Evolutionary conservation across 2,888 invertebrate genomes (phyloP), one percentile per base, ranked within the genome.

Genomic region (Mesorhabditis belari): DNA sequence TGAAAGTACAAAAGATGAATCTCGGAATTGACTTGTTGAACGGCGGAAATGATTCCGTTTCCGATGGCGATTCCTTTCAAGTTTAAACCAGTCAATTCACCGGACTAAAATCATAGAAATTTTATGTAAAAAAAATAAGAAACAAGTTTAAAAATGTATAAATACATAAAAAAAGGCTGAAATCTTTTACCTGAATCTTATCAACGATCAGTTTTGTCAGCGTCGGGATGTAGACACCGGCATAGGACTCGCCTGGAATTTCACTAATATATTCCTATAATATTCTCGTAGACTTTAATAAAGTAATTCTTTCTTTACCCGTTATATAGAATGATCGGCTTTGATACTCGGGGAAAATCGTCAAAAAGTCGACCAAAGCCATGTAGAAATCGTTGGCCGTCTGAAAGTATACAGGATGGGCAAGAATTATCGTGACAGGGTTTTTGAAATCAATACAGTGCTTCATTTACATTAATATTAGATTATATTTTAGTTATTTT

Each of bases 321-420:
- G 69, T 69, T 4, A 69, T 65, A 17, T 80, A 85, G 71, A 85
- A 84, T 35, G 82, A 82, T 65, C 82, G 81, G 9, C 70, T 67
- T n/a, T 66, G 70, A 64, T 80, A 84, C 65, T 84, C 81, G 6
- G 84, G 83, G 69, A 80, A 85, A 60, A 82, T 81, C n/a, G 66
- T 64, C 55, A 84, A 81, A 76, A 84, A 85, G 64, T 81, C 74
- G 60, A 82, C 77, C 28, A 85, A 61, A 3, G 85, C 85, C 4
- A 79, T 67, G 64, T 80, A 80, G 66, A 84, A 84, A 66, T 83
- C 82, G 24, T 67, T 57, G 6, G 84, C 80, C 25, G 81, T 81
- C 81, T 83, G 69, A 66, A 70, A 60, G 4, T 29, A 5, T n/a
- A 26, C 2, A 21, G 19, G 19, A 49, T 3, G 19, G 17, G 26